Conservation (phyloP, 2,888 invertebrate genomes). For the Watsonalla cultraria region DNA sequence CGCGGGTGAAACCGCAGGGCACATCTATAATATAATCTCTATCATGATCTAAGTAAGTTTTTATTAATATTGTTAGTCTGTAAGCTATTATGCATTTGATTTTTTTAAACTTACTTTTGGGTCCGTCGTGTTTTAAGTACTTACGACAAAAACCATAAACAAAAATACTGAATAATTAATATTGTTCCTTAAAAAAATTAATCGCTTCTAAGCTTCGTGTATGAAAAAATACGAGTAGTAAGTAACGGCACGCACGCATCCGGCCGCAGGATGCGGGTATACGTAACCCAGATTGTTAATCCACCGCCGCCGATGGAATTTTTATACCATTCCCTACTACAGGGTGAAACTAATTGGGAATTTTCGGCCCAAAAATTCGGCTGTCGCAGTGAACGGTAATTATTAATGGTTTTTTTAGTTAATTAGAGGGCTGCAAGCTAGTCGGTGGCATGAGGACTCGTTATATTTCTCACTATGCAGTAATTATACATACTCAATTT, state of each 20-base stretch:
- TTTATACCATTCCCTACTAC: conserved; percentile 24
- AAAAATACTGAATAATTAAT: too few species aligned
- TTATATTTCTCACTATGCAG: too few species aligned
- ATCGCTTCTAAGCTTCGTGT: conserved; percentile 21
- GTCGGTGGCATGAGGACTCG: not conserved
- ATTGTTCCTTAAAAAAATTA: too few species aligned
- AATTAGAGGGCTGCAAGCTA: not conserved
- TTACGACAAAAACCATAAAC: too few species aligned
- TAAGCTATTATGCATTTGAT: too few species aligned
- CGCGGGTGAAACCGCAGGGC: too few species aligned
- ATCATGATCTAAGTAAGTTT: too few species aligned
- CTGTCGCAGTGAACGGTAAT: conserved; percentile 16
- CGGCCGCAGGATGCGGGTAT: conserved; percentile 45
- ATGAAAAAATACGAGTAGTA: conserved; percentile 13
- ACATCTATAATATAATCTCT: too few species aligned
- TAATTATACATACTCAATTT: too few species aligned
- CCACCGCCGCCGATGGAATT: conserved; percentile 30
- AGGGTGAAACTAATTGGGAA: conserved; percentile 47
- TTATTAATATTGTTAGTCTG: too few species aligned
- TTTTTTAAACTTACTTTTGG: too few species aligned
- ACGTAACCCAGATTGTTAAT: conserved; percentile 45
- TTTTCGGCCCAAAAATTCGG: conserved; percentile 29
- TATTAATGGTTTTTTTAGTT: conserved; percentile 22
- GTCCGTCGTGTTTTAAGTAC: too few species aligned
- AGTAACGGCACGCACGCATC: conserved; percentile 36